Percentiles rank a stretch among this genome's conserved stretches.
Conservation (phyloP, 2,888 invertebrate genomes). For the Buathra laborator region DNA sequence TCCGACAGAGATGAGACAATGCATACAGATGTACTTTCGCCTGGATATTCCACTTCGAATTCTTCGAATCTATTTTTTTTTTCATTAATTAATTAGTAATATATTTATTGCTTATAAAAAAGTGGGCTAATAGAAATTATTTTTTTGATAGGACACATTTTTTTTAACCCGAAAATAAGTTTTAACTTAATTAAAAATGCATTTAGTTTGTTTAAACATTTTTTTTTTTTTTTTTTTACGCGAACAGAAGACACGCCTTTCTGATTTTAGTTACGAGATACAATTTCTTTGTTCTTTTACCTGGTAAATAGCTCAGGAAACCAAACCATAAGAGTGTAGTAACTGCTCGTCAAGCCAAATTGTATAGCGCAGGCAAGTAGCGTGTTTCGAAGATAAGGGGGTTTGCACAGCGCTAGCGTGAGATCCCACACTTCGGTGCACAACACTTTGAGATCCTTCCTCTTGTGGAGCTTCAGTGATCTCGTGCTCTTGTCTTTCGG, state of each 20-base stretch:
- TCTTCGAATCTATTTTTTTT: slow-evolving; percentile 89
- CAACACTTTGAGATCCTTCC: slow-evolving; percentile 90
- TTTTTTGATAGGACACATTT: too few relatives aligned
- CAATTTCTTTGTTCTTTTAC: slow-evolving; percentile 65
- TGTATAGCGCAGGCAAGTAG: slow-evolving; percentile 92
- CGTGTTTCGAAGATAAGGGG: slow-evolving; percentile 92
- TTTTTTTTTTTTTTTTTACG: too few relatives aligned
- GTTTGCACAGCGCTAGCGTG: slow-evolving; percentile 90
- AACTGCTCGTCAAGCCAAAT: slow-evolving; percentile 94
- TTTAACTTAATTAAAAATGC: too few relatives aligned
- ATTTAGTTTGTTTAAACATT: too few relatives aligned
- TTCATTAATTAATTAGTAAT: slow-evolving; percentile 10
- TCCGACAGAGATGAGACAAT: slow-evolving; percentile 89
- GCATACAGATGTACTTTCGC: slow-evolving; percentile 90
- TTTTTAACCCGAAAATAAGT: too few relatives aligned
- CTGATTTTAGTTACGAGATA: too few relatives aligned
- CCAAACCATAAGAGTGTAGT: slow-evolving; percentile 97
- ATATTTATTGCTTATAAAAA: not conserved
- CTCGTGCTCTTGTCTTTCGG: slow-evolving; percentile 89
- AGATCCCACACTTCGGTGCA: slow-evolving; percentile 91
- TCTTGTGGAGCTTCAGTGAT: slow-evolving; percentile 90
- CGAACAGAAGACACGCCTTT: too few relatives aligned
- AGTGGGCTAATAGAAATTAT: not conserved
- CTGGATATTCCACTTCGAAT: slow-evolving; percentile 89
- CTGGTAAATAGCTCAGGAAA: slow-evolving; percentile 93